These are phyloP conservation scores for Cyrtodaria siliqua DNA, from an alignment of 2,888 invertebrate species.

Conservation along the genomic window DNA sequence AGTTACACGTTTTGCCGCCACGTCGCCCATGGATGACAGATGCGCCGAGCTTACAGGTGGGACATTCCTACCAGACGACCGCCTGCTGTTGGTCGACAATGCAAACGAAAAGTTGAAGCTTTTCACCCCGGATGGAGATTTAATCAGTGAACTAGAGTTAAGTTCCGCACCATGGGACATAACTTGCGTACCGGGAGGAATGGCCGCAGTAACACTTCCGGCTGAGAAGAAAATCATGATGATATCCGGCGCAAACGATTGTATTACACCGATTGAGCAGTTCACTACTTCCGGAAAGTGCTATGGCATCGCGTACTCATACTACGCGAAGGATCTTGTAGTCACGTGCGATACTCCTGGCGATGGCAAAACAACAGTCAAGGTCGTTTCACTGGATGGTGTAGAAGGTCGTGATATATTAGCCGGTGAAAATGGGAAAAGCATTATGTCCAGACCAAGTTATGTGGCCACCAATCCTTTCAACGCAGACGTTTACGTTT, in stretches of 20 bases:
- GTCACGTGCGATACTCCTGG: constrained; percentile 57
- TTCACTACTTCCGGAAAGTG: constrained; percentile 58
- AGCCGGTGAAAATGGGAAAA: constrained; percentile 43
- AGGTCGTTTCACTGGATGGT: constrained; percentile 50
- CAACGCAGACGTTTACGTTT: constrained; percentile 61
- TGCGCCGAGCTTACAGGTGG: constrained; percentile 64
- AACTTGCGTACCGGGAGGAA: constrained; percentile 57
- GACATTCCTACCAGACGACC: constrained; percentile 58
- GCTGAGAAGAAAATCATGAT: constrained; percentile 60
- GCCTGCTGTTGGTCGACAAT: constrained; percentile 56
- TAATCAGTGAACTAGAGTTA: constrained; percentile 56
- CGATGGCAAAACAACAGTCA: constrained; percentile 51
- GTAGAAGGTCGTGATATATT: constrained; percentile 53
- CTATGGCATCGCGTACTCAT: constrained; percentile 63
- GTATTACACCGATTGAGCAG: constrained; percentile 62
- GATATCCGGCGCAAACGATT: constrained; percentile 51
- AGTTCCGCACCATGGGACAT: constrained; percentile 64
- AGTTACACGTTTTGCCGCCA: constrained; percentile 50
- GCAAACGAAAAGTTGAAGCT: constrained; percentile 62
- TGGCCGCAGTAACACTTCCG: constrained; percentile 63
- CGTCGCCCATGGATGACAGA: constrained; percentile 56
- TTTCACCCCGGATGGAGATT: constrained; percentile 57
- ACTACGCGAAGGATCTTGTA: constrained; percentile 50
- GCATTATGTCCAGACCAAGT: constrained; percentile 49
- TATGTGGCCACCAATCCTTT: constrained; percentile 62